Base-by-base conservation (phyloP, 2,797 vertebrate species). In the Rhynchonycteris naso region DNA sequence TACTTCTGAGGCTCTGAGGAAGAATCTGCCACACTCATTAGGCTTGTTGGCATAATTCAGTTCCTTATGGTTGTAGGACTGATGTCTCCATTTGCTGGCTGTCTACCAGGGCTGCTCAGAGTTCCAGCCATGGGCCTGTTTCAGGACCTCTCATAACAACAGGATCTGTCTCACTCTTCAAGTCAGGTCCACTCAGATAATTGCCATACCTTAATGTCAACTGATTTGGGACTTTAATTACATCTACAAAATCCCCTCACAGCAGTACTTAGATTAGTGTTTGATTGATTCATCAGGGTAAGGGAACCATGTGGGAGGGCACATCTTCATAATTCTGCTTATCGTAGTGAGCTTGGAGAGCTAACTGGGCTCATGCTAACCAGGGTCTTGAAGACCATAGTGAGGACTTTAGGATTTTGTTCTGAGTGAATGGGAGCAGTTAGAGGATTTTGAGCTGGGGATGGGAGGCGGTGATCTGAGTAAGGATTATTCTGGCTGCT, bases 361-460 rank as follows among this genome's bases (percentile, higher is more conserved):
- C 69, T 91, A 50, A 11, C 56, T 11, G 50, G 24, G 33, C 8
- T 61, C 66, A 28, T 1, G 26, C 4, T 38, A 66, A 1, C 21
- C 43, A n/a, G 47, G 59, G 38, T 12, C 28, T 75, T 0, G 0
- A 1, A 50, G 52, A 26, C 61, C 38, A 14, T 1, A 0, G 58
- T 47, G 28, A 50, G 28, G 33, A 56, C 33, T 18, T 28, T 18
- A 50, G 65, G 50, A 52, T 21, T 90, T 82, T 54, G 7, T 68
- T 82, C 30, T 65, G 50, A 74, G 11, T 28, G 61, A n/a, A 22
- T 54, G n/a, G 38, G 56, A 66, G 38, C 76, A 14, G 13, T 28
- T 65, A 69, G 88, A 35, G 2, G 50, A 66, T 52, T 63, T 28
- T 30, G 54, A 59, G 68, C 8, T 4, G 28, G 18, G 38, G 15